Evolutionary conservation across 2,797 vertebrate genomes (phyloP), one percentile per base, ranked within the genome.

Genomic region (Oreochromis grahami): DNA sequence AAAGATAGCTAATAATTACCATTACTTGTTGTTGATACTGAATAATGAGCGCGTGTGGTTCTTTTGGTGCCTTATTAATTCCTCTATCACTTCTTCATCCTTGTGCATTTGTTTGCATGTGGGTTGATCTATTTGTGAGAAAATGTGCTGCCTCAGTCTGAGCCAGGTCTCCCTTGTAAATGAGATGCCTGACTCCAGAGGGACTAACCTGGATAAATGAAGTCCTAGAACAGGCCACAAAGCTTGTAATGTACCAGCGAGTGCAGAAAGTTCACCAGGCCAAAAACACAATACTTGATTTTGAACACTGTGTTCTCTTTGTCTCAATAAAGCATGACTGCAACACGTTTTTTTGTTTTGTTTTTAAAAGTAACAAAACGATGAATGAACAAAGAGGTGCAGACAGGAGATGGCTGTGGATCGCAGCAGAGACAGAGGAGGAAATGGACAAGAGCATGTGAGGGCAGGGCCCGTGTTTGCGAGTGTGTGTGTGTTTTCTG

Each of bases 391-490:
- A 87, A 86, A 81, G 91, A 91, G 90, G 85, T 87, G 88, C 56
- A 84, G 92, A 92, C 86, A 91, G 88, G 81, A 78, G 87, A 79
- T 86, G 89, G 91, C 88, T 90, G 88, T 89, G 80, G 85, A 91
- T 68, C 76, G 85, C 56, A 91, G 84, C 63, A 83, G 86, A 83
- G 76, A 55, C 68, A 70, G 86, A 78, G 91, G 87, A 89, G 93
- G 90, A 94, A 92, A 92, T 89, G 91, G 91, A 91, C 87, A 77
- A 63, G 89, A 92, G 88, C 89, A 89, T 93, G 88, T 88, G 89
- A 91, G 87, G 87, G 79, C 86, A 82, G 85, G 80, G 76, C 78
- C 21, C 76, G 29, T 87, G 82, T 87, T 70, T 86, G 72, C 5
- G 7, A 41, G 26, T 32, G 63, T 76, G 43, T 52, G 58, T 72